These are phyloP conservation scores for Merodon equestris DNA, from an alignment of 2,888 invertebrate species.

Conservation along the genomic window DNA sequence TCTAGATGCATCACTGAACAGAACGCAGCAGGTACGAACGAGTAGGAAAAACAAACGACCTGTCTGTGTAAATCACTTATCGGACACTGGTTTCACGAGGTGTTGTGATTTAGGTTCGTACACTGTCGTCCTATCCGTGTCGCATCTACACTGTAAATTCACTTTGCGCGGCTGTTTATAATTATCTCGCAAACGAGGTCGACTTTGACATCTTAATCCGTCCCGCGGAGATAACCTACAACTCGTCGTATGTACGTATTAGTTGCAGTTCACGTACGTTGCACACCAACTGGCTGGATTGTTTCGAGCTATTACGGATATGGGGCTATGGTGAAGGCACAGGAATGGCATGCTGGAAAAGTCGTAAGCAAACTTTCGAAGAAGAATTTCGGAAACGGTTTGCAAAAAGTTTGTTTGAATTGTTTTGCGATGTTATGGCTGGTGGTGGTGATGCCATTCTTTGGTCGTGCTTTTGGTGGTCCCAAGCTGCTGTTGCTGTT, in stretches of 20 bases:
- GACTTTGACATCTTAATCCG: no score
- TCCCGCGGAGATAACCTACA: no score
- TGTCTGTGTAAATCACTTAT: slow-evolving; percentile 23
- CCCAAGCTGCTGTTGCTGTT: slow-evolving; percentile 23
- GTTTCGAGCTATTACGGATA: no score
- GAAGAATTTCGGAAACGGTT: slow-evolving; percentile 62
- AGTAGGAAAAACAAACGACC: background rate
- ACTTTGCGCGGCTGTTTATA: no score
- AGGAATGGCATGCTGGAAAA: slow-evolving; percentile 22
- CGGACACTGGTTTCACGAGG: slow-evolving; percentile 45
- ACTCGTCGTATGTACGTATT: no score
- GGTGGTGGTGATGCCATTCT: slow-evolving; percentile 28
- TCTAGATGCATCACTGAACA: no score
- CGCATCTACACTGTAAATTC: slow-evolving; percentile 9
- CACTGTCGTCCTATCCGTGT: slow-evolving; percentile 4
- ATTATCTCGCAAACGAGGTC: no score
- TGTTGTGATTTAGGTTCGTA: slow-evolving; percentile 47
- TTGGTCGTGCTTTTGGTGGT: background rate
- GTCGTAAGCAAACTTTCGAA: slow-evolving; percentile 63
- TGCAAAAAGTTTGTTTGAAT: slow-evolving; percentile 67
- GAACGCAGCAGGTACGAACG: background rate
- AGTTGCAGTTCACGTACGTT: background rate
- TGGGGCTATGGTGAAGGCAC: no score
- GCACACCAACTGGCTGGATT: no score
- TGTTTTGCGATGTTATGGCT: slow-evolving; percentile 66